A percentile compares a stretch with the other conserved stretches of the same genome.
phyloP scores from a whole-genome alignment of 2,113 vertebrate species.

The Tricholaema leucomelas region DNA sequence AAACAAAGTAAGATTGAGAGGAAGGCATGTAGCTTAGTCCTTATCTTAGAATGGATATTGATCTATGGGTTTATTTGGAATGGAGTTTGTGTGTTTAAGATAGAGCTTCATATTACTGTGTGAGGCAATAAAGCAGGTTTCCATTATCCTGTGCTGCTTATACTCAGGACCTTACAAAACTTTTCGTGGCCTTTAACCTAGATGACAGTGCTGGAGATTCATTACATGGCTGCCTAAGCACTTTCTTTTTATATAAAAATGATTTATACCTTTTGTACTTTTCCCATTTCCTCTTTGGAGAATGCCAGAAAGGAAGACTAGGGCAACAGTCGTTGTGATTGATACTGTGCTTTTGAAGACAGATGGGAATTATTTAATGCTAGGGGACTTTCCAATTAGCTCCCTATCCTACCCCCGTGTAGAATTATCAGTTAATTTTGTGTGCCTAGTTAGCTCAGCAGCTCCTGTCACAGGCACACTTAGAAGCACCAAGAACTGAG shows the following conservation, averaged over 20 bases:
- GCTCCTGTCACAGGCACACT: not conserved
- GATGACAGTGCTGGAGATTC: constrained; percentile 8
- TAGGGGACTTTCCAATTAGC: constrained; percentile 28
- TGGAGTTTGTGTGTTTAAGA: not conserved
- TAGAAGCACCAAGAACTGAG: not conserved
- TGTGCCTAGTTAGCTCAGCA: not conserved
- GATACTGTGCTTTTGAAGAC: constrained; percentile 38
- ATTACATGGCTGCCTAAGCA: constrained; percentile 40
- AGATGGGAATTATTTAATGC: constrained; percentile 53
- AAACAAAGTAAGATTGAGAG: not conserved
- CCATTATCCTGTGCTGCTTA: not conserved
- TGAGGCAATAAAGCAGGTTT: not conserved
- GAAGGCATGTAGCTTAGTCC: not conserved
- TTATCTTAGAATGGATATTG: not conserved
- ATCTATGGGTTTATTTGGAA: not conserved
- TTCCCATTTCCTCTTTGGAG: constrained; percentile 38
- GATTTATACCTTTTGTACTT: constrained; percentile 24
- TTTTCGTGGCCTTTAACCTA: constrained; percentile 36
- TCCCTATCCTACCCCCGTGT: not conserved
- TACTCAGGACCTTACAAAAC: not conserved
- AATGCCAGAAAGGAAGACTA: constrained; percentile 11
- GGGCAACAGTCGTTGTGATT: not conserved
- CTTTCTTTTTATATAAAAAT: constrained; percentile 54
- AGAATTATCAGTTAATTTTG: constrained; percentile 30
- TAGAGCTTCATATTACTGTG: not conserved